These are phyloP conservation scores for Anguilla obscura DNA, from an alignment of 2,797 vertebrate species.

Conservation along the genomic window DNA sequence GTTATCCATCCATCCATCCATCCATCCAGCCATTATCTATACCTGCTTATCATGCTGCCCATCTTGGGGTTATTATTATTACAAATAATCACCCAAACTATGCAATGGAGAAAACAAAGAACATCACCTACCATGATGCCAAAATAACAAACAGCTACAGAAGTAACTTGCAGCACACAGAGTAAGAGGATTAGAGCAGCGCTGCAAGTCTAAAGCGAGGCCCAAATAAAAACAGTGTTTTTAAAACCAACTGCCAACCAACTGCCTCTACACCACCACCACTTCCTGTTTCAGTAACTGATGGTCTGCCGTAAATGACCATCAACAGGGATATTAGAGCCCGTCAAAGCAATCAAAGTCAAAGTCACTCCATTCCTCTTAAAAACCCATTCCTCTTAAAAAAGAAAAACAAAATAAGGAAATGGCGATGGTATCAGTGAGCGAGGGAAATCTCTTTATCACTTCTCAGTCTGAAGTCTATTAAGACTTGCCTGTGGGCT, in stretches of 20 bases:
- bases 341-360: conserved; percentile 59
- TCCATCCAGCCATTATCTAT: too few species aligned
- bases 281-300: conserved; percentile 46
- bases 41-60: too few species aligned
- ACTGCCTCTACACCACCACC: not conserved
- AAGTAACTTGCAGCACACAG: not conserved
- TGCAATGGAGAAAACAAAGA: not conserved
- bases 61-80: not conserved
- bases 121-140: not conserved
- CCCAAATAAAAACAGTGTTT: conserved; percentile 24
- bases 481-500: conserved; percentile 54
- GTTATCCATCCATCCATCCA: too few species aligned
- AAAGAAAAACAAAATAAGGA: conserved; percentile 49
- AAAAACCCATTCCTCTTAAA: not conserved
- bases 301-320: conserved; percentile 64
- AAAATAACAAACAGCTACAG: not conserved
- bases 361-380: conserved; percentile 64
- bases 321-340: conserved; percentile 67
- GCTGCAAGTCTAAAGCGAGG: not conserved
- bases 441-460: conserved; percentile 67
- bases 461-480: conserved; percentile 51
- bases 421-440: conserved; percentile 65
- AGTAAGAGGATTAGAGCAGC: not conserved
- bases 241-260: conserved; percentile 39
- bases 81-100: not conserved